phyloP scores from a whole-genome alignment of 1,140 invertebrate genomes.

The Drosophila rufa region DNA sequence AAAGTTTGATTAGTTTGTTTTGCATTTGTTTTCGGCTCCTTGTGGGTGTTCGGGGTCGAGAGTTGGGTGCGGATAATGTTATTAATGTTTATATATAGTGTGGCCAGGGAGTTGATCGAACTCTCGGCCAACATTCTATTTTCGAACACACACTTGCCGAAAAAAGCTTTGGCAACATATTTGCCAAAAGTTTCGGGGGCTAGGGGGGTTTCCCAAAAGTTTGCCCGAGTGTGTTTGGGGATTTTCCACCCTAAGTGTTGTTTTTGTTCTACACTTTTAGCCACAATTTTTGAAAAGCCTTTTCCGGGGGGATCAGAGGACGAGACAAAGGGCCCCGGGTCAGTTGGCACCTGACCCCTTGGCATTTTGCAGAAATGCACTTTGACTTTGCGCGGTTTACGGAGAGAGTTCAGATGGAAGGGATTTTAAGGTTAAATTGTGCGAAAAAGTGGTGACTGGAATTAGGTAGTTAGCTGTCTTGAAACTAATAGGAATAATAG shows the following conservation, averaged over 20 bases:
- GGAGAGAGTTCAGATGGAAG: slow-evolving; percentile 7
- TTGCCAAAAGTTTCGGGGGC: slow-evolving; percentile 41
- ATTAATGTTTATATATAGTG: slow-evolving; percentile 71
- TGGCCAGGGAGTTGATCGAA: slow-evolving; percentile 51
- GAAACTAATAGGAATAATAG: no score
- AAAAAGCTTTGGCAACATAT: slow-evolving; percentile 49
- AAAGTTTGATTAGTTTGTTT: slow-evolving; percentile 81
- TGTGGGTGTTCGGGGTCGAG: not conserved
- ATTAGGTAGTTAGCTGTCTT: not conserved
- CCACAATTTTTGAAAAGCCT: slow-evolving; percentile 25
- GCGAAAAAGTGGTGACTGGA: not conserved
- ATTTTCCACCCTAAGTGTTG: slow-evolving; percentile 16
- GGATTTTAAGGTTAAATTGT: slow-evolving; percentile 15
- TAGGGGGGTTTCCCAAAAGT: slow-evolving; percentile 25
- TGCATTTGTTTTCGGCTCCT: slow-evolving; percentile 49
- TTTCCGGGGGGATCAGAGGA: slow-evolving; percentile 3
- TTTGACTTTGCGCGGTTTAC: slow-evolving; percentile 20
- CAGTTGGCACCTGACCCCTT: slow-evolving; percentile 20
- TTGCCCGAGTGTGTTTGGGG: slow-evolving; percentile 17
- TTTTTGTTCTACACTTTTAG: slow-evolving; percentile 25
- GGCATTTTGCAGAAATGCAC: slow-evolving; percentile 15
- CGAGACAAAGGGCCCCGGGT: not conserved
- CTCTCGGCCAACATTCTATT: slow-evolving; percentile 40
- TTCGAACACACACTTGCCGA: slow-evolving; percentile 23
- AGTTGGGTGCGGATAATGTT: slow-evolving; percentile 60